Evolutionary conservation across 1,140 invertebrate genomes (phyloP).

Genomic region (Zaprionus kolodkinae): DNA sequence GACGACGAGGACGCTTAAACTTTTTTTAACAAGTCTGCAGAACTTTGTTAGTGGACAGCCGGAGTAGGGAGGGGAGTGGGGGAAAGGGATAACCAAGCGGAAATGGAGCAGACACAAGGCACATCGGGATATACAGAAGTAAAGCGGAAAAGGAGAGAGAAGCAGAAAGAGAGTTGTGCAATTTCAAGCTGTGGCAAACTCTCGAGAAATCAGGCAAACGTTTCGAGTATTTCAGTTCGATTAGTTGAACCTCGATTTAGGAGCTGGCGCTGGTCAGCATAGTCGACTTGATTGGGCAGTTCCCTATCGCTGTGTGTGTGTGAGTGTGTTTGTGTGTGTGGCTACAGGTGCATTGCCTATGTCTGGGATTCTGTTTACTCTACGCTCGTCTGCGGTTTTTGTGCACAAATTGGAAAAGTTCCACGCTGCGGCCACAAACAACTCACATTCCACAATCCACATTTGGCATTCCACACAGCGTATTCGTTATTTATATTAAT

Average conservation of each 20-base stretch:
- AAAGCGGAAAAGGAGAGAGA: slow-evolving; percentile 6
- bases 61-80: not conserved
- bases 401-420: slow-evolving; percentile 78
- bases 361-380: slow-evolving; percentile 66
- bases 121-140: not conserved
- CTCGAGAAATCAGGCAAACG: slow-evolving; percentile 77
- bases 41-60: slow-evolving; percentile 41
- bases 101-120: slow-evolving; percentile 3
- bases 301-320: slow-evolving; percentile 27
- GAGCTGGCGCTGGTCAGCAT: slow-evolving; percentile 38
- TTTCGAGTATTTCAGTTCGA: slow-evolving; percentile 72
- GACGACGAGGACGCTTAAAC: slow-evolving; percentile 40
- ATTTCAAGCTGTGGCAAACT: slow-evolving; percentile 66
- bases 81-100: not conserved
- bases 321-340: slow-evolving; percentile 18
- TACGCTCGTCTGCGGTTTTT: slow-evolving; percentile 41
- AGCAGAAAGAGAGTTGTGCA: slow-evolving; percentile 50
- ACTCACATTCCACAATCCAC: not conserved
- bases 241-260: slow-evolving; percentile 62
- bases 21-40: slow-evolving; percentile 40
- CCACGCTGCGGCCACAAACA: slow-evolving; percentile 46
- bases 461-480: not conserved
- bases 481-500: slow-evolving; percentile 71
- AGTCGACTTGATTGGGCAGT: slow-evolving; percentile 34
- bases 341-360: slow-evolving; percentile 61